phyloP scores from a whole-genome alignment of 2,888 invertebrate species.

The Leucozona laternaria region DNA sequence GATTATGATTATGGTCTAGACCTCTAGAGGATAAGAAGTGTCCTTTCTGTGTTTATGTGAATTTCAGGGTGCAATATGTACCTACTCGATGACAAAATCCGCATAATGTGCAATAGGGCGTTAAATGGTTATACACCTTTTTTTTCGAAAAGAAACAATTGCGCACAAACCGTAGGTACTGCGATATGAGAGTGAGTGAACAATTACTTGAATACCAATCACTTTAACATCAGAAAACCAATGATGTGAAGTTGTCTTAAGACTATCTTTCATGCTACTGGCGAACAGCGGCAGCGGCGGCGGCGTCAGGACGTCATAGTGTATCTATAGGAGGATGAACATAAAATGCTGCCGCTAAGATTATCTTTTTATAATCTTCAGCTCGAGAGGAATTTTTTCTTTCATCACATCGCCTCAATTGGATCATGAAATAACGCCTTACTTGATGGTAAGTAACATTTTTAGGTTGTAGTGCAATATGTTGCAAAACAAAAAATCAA shows the following conservation, averaged over 20 bases:
- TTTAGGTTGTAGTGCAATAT: not conserved
- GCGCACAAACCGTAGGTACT: not conserved
- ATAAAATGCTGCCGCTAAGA: conserved; percentile 17
- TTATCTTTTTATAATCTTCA: conserved; percentile 12
- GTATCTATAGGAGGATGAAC: conserved; percentile 1
- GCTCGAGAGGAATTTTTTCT: not conserved
- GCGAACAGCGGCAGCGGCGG: not conserved
- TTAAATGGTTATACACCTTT: conserved; percentile 24
- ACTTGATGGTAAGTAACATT: not conserved
- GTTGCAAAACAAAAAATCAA: not conserved
- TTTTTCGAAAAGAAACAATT: conserved; percentile 2
- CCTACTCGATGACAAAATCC: not conserved
- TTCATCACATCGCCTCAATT: conserved; percentile 11
- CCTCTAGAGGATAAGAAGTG: conserved; percentile 13
- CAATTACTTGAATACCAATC: conserved; percentile 27
- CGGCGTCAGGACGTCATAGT: not conserved
- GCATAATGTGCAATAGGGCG: conserved; percentile 37
- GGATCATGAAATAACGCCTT: conserved; percentile 21
- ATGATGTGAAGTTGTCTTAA: conserved; percentile 13
- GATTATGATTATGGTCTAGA: conserved; percentile 35
- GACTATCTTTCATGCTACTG: not conserved
- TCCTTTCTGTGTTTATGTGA: conserved; percentile 16
- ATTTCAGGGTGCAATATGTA: not conserved
- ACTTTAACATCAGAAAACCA: conserved; percentile 9
- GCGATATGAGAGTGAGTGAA: too few relatives aligned